Base-by-base conservation (phyloP, 1,140 invertebrate genomes). In the Calycopis cecrops region DNA sequence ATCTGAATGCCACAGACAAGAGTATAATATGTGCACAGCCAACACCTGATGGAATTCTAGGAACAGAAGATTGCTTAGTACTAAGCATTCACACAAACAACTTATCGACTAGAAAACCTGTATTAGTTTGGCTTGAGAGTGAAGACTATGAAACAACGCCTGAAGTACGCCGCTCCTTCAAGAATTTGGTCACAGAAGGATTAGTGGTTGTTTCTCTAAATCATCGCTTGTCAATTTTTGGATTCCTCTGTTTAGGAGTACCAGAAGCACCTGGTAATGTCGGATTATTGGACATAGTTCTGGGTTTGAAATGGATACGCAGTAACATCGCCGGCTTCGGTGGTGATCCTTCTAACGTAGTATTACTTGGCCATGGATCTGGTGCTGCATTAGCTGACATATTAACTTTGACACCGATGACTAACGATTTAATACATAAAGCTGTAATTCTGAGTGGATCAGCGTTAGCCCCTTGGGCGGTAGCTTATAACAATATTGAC, bases 381-480 rank as follows among this genome's bases (percentile, higher is more conserved):
- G 92, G 91, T 10, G 88, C 88, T 1, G 90, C 89, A 11, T 78
- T 92, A 67, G 71, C 92, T 0, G 89, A 91, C 50, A 79, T 93
- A 51, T 90, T 94, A 56, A 83, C 93, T 9, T 57, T 95, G 1
- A 91, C 91, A 9, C 89, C 91, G n/a, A 76, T 89, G 73, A 85
- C 89, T 0, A 65, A 71, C 67, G 85, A 84, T 9, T 75, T 92
- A 4, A 87, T 91, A 12, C 91, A 92, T 53, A 85, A 89, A 62
- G 89, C 85, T 14, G 76, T 89, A 34, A 78, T 88, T 38, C 82
- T 91, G 73, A 92, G 92, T 79, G 93, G 93, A 4, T 91, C 91
- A 7, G 90, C 90, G 11, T 72, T 93, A 35, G 89, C 90, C 63
- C 89, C 91, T 3, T 94, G 92, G 92, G 90, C 92, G 9, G 81